These are phyloP conservation scores for Pipra filicauda DNA, from an alignment of 2,113 vertebrate genomes.

Conservation along the genomic window DNA sequence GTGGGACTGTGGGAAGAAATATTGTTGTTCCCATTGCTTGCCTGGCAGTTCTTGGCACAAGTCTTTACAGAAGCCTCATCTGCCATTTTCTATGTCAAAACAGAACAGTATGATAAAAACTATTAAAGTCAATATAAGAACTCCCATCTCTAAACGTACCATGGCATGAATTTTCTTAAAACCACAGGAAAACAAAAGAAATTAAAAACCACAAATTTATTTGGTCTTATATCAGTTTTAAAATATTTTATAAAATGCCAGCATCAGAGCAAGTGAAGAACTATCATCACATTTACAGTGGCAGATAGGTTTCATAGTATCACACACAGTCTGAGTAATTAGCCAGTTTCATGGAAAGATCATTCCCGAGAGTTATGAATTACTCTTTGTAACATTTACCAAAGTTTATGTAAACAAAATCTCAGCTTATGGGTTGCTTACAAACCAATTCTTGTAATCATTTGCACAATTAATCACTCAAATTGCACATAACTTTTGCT, in stretches of 20 bases:
- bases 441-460: background rate
- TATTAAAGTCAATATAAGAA: background rate
- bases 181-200: background rate
- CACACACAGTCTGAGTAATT: background rate
- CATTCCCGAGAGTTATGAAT: background rate
- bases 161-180: background rate
- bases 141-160: background rate
- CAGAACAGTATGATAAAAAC: background rate
- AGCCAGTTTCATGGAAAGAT: background rate
- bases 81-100: slow-evolving; percentile 62
- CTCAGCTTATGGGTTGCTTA: background rate
- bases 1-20: slow-evolving; percentile 50
- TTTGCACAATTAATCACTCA: background rate
- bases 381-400: background rate
- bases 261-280: background rate
- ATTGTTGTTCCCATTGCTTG: slow-evolving; percentile 32
- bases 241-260: background rate
- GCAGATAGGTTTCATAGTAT: background rate
- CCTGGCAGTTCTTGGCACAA: slow-evolving; percentile 62
- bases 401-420: background rate
- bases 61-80: slow-evolving; percentile 68
- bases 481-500: background rate
- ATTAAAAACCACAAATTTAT: background rate
- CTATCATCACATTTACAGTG: background rate
- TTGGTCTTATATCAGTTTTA: background rate